Base-by-base conservation (phyloP, 2,888 invertebrate species). In the Drosophila eohydei region DNA sequence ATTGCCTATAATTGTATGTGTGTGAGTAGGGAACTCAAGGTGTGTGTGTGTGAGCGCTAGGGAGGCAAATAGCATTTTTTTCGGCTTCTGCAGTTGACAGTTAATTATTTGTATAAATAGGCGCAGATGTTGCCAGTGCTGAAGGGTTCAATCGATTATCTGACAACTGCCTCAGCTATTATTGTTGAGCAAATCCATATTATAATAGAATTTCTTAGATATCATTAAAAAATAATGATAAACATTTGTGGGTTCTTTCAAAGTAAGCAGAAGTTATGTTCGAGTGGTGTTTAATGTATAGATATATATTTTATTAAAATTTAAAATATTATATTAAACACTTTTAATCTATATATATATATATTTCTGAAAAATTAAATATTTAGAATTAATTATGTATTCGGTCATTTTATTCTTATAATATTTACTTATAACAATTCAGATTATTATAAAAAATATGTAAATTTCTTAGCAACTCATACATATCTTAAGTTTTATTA, bases 81-180 rank as follows among this genome's bases (percentile, higher is more conserved):
- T 52, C 55, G 62, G 48, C 75, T 73, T 72, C 88, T 86, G 88
- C 60, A 55, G 71, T 78, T 86, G 86, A 86, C 86, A 86, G 80
- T 86, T 86, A 88, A 86, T 88, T 88, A 86, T 86, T 86, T 88
- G 83, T 75, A 60, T 74, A 79, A 85, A 85, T 77, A 68, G 76
- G 46, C 70, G 76, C 78, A 84, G 80, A 79, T 84, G 81, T 74
- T 76, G 63, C 69, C 68, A 70, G 28, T 62, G 70, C 54, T 75
- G 59, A 84, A 82, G 82, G 75, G 80, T 86, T 81, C 51, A 74
- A 51, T 44, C 55, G 57, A 68, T 68, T 75, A 52, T 71, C 46
- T 52, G 73, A 61, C 76, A 76, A 67, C 67, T 70, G 79, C 51
- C 69, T 36, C 40, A 7, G 8, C 12, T 34, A 41, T 38, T 38